phyloP scores from a whole-genome alignment of 2,888 invertebrate species.

The Xiphydria camelus region DNA sequence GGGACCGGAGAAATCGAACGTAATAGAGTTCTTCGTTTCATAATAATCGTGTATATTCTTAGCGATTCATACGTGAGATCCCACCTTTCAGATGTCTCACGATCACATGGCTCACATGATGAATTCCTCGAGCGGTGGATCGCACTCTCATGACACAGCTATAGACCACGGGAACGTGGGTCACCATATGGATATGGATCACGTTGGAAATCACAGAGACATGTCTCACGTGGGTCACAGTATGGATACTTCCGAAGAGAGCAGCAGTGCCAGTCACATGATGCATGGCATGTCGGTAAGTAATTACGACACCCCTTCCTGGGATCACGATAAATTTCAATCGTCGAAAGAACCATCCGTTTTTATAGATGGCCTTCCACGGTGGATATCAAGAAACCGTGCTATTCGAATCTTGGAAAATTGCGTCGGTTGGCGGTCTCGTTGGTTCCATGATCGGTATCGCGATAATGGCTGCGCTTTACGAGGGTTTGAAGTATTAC shows the following conservation, averaged over 20 bases:
- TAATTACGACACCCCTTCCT: no score
- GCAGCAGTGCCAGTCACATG: conserved; percentile 20
- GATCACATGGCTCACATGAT: conserved; percentile 35
- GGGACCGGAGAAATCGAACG: no score
- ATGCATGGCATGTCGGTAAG: conserved; percentile 52
- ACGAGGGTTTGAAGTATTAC: conserved; percentile 94
- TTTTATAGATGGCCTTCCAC: conserved; percentile 74
- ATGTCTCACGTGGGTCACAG: conserved; percentile 20
- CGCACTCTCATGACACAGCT: conserved; percentile 25
- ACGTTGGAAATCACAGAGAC: conserved; percentile 25
- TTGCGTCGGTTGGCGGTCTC: conserved; percentile 74
- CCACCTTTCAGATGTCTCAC: conserved; percentile 43
- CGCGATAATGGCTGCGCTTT: conserved; percentile 88
- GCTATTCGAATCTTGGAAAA: conserved; percentile 82
- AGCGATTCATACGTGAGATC: no score
- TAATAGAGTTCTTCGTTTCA: no score
- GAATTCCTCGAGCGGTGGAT: conserved; percentile 27
- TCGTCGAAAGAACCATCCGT: no score
- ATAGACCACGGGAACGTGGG: conserved; percentile 22
- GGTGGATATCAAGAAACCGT: conserved; percentile 78
- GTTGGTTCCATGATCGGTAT: conserved; percentile 90
- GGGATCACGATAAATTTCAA: not conserved
- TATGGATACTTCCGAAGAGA: not conserved
- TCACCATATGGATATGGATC: conserved; percentile 15
- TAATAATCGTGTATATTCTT: no score